phyloP scores from a whole-genome alignment of 2,113 vertebrate genomes.

The Tinamus guttatus region DNA sequence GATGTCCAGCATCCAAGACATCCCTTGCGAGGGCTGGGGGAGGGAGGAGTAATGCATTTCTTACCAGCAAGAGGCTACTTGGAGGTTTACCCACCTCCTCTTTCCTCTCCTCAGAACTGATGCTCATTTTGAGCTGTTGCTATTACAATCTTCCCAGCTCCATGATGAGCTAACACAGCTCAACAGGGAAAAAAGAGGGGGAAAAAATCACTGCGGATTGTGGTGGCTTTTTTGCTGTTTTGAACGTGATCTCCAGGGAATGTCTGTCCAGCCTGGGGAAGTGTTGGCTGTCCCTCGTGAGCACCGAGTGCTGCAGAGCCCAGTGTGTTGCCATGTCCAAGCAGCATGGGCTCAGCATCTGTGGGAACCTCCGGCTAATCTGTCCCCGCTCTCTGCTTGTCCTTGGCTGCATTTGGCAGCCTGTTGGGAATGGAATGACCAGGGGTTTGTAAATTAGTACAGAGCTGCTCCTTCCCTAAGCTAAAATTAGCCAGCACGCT shows the following conservation, averaged over 20 bases:
- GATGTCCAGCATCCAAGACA: neutral
- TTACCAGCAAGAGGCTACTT: neutral
- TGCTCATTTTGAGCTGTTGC: neutral
- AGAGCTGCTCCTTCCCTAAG: neutral
- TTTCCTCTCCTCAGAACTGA: neutral
- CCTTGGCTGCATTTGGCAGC: neutral
- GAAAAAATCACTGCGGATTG: neutral
- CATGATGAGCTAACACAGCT: neutral
- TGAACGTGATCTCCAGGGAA: neutral
- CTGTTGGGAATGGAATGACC: neutral
- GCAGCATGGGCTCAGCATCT: fast-evolving
- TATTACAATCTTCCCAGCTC: neutral
- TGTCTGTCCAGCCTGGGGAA: neutral
- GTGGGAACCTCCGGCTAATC: neutral
- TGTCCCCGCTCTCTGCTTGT: neutral
- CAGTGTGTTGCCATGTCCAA: neutral
- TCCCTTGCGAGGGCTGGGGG: constrained; percentile 1
- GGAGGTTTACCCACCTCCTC: neutral
- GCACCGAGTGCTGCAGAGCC: neutral
- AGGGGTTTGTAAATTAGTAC: neutral
- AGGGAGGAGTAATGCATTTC: neutral
- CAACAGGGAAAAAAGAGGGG: neutral
- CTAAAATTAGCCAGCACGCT: fast-evolving
- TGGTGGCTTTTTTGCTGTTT: neutral
- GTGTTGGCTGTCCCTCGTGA: neutral